Conservation (phyloP, 2,113 vertebrate species). For the Calyptommatus sinebrachiatus region DNA sequence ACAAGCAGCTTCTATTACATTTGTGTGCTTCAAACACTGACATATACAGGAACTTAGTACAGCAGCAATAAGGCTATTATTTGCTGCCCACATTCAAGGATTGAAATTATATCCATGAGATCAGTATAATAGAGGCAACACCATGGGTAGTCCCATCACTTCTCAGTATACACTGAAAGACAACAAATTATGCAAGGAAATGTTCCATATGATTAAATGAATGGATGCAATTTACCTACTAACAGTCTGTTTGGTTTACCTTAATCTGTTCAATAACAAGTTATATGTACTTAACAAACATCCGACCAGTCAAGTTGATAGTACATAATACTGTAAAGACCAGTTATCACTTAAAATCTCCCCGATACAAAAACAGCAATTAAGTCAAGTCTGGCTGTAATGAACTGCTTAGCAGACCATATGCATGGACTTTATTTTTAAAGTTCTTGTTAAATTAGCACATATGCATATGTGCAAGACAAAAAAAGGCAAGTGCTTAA, state of each 20-base stretch:
- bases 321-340: constrained; percentile 61
- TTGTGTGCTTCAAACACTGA: constrained; percentile 30
- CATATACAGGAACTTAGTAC: constrained; percentile 63
- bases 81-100: constrained; percentile 23
- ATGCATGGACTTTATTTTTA: constrained; percentile 54
- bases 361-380: constrained; percentile 61
- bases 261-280: constrained; percentile 57
- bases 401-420: constrained; percentile 53
- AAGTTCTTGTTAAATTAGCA: constrained; percentile 56
- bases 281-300: constrained; percentile 59
- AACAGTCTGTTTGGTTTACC: constrained; percentile 50
- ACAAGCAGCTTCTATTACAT: background rate
- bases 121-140: background rate
- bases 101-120: background rate
- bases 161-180: constrained; percentile 39
- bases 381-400: constrained; percentile 59
- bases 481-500: constrained; percentile 60
- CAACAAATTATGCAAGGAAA: constrained; percentile 45
- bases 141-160: constrained; percentile 52
- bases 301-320: constrained; percentile 60
- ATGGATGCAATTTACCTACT: constrained; percentile 55
- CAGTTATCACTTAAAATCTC: constrained; percentile 56
- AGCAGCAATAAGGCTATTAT: constrained; percentile 21
- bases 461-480: constrained; percentile 69
- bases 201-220: constrained; percentile 51